Conservation (phyloP, 2,888 invertebrate genomes). For the Meiosimyza platycephala region DNA sequence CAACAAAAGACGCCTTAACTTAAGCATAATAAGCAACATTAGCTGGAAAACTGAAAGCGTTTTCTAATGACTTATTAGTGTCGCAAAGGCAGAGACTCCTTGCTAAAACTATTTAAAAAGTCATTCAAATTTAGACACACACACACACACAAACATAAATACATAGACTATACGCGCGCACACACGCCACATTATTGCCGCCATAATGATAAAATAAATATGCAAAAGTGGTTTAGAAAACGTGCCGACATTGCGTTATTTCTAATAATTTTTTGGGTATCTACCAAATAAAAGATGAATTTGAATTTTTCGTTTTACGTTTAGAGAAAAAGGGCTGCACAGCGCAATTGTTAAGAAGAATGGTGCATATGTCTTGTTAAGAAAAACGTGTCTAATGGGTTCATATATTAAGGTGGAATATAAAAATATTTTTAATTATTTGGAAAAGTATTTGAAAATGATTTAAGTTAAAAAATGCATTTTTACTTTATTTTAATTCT, state of each 20-base stretch:
- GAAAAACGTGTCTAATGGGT: too few species aligned
- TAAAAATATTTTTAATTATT: too few species aligned
- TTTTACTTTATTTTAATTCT: too few species aligned
- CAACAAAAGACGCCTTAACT: conserved; percentile 19
- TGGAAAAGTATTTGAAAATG: too few species aligned
- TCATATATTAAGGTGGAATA: too few species aligned
- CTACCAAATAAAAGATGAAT: conserved; percentile 48
- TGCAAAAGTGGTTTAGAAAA: conserved; percentile 62
- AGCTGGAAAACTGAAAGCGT: conserved; percentile 51
- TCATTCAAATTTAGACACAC: conserved; percentile 57
- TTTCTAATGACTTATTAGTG: conserved; percentile 61
- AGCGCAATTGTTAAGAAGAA: too few species aligned
- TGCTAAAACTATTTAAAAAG: conserved; percentile 63
- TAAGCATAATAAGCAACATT: conserved; percentile 60
- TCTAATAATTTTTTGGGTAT: conserved; percentile 37
- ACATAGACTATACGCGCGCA: conserved; percentile 29
- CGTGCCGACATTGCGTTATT: conserved; percentile 49
- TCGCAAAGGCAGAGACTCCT: conserved; percentile 29
- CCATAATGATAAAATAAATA: conserved; percentile 68
- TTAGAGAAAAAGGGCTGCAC: too few species aligned
- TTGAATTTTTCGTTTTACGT: conserved; percentile 45
- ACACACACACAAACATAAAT: conserved; percentile 19
- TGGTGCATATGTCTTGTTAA: not conserved
- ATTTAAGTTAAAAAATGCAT: too few species aligned
- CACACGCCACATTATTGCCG: conserved; percentile 52